Evolutionary conservation across 1,140 invertebrate species (phyloP).

Genomic region (Myzus persicae): DNA sequence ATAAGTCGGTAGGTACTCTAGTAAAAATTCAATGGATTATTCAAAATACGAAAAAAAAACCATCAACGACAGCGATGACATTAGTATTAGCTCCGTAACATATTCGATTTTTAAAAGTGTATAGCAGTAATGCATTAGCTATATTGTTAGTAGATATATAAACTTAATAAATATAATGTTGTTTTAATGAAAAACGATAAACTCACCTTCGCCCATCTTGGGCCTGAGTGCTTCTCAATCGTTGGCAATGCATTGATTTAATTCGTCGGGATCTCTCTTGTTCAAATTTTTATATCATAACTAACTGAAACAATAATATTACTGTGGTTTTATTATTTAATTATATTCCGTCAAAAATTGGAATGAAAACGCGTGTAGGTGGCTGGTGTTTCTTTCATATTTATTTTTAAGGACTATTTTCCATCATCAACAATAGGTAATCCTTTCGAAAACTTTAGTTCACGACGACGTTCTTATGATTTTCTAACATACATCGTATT

Average conservation of each 20-base stretch:
- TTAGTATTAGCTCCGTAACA: background rate
- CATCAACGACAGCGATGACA: background rate
- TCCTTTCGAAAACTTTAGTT: background rate
- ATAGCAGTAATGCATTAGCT: background rate
- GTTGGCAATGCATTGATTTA: constrained; percentile 35
- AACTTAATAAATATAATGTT: too few species aligned
- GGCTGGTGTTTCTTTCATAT: background rate
- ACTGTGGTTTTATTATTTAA: background rate
- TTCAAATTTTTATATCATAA: too few species aligned
- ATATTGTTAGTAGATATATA: too few species aligned
- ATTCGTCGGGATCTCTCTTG: background rate
- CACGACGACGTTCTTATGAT: too few species aligned
- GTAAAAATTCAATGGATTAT: background rate
- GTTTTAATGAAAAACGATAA: background rate
- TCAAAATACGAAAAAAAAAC: background rate
- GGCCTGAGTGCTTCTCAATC: background rate
- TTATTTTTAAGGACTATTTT: background rate
- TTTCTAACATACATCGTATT: too few species aligned
- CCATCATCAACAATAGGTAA: background rate
- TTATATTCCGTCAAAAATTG: background rate
- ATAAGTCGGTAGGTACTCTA: background rate
- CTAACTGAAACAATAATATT: constrained; percentile 13
- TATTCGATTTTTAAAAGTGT: background rate
- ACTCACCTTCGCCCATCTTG: constrained; percentile 16
- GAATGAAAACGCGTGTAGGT: background rate